Evolutionary conservation across 2,888 invertebrate species (phyloP).

Genomic region (Papilio elwesi): DNA sequence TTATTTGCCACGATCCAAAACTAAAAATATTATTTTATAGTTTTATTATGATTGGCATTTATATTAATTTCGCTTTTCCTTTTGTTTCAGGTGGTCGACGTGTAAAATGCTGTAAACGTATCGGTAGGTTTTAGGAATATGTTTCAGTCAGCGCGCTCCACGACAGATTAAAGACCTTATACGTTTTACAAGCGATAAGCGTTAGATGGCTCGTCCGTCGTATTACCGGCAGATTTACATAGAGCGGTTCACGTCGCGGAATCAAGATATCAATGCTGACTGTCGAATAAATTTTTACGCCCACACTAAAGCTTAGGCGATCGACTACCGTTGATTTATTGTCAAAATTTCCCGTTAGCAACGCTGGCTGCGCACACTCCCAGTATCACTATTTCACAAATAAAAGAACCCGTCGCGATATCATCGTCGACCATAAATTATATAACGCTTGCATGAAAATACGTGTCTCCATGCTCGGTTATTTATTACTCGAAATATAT

Average conservation of each 20-base stretch:
- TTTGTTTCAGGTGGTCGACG: conserved; percentile 84
- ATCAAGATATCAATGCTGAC: conserved; percentile 80
- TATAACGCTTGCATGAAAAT: conserved; percentile 81
- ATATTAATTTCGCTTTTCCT: conserved; percentile 84
- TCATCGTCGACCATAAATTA: conserved; percentile 83
- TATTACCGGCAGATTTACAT: conserved; percentile 52
- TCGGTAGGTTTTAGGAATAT: conserved; percentile 69
- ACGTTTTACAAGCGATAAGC: conserved; percentile 45
- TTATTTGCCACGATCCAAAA: conserved; percentile 9
- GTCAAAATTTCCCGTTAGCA: conserved; percentile 84
- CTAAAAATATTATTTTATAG: conserved; percentile 25
- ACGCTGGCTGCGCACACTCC: conserved; percentile 82
- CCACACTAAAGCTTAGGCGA: conserved; percentile 83
- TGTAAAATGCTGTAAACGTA: conserved; percentile 67
- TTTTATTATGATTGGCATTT: conserved; percentile 78
- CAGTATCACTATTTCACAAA: conserved; percentile 84
- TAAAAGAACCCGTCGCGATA: conserved; percentile 84
- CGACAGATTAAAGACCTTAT: conserved; percentile 44
- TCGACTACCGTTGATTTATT: conserved; percentile 82
- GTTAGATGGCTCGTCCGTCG: conserved; percentile 27
- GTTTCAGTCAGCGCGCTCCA: conserved; percentile 61
- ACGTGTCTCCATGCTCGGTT: conserved; percentile 77
- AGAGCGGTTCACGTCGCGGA: conserved; percentile 63
- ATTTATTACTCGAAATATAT: conserved; percentile 78
- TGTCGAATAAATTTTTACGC: conserved; percentile 79